Evolutionary conservation across 1,140 invertebrate genomes (phyloP), one percentile per base, ranked within the genome.

Genomic region (Capitella teleta): DNA sequence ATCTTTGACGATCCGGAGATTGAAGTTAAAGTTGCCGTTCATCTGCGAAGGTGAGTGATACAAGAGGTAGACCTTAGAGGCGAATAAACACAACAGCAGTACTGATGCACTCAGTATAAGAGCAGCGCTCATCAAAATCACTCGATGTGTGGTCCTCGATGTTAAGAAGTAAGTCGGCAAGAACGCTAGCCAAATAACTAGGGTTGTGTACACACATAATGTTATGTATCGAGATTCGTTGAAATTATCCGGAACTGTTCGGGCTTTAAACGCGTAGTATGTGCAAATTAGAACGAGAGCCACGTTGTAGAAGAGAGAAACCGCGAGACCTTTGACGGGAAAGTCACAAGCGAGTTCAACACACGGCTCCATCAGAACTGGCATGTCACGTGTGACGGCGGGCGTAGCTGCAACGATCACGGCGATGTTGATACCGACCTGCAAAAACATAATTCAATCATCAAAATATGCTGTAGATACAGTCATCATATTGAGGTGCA

Each of bases 201-300:
- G 38, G 0, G 63, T 66, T 25, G 63, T 64, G 47, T 60, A 61
- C 12, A 65, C 63, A 47, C 61, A 64, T 50, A 65, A 57, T 16
- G 57, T 54, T 28, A 64, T 65, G 53, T 61, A 67, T 21, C 63
- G 58, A 2, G 62, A 63, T 49, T 67, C 63, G 53, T 65, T 65
- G 53, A 61, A 67, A 53, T 67, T 65, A 53, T 67, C 56, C 5
- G 64, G 63, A 23, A 67, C 55, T 41, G 55, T 55, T n/a, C 63
- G 54, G 3, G 63, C 63, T 42, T 90, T 77, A 0, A 92, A 82
- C 2, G 88, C 89, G 64, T 92, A 91, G 18, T 90, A 79, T 0
- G 87, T 90, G 66, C 87, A 91, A 3, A 91, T 77, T 6, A 89
- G 72, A 53, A 92, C 88, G 26, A 94, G 76, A 25, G 88, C 73